phyloP scores from a whole-genome alignment of 2,797 vertebrate species.

The Triplophysa yarkandensis region DNA sequence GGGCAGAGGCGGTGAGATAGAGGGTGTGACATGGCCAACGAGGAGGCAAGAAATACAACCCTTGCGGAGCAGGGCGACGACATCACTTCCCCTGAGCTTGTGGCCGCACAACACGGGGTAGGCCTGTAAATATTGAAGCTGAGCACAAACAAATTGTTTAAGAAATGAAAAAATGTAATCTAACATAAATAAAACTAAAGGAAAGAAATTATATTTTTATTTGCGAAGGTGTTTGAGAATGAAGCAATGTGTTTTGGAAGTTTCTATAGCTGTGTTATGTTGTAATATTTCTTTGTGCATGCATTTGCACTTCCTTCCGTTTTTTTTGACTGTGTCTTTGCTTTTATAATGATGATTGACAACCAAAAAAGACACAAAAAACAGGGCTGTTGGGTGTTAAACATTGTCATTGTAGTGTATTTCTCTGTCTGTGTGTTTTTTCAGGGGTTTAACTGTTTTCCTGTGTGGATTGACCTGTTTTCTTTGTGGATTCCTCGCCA shows the following conservation, averaged over 20 bases:
- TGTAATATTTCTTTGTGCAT: neutral
- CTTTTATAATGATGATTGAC: neutral
- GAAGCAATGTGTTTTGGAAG: neutral
- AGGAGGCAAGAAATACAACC: conserved; percentile 43
- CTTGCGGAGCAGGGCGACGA: conserved; percentile 37
- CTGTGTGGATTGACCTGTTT: conserved; percentile 5
- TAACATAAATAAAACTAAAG: neutral
- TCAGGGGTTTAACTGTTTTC: conserved; percentile 4
- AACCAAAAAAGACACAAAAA: no score
- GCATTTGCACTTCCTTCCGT: conserved; percentile 3
- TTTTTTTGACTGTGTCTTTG: neutral
- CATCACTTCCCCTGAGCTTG: conserved; percentile 31
- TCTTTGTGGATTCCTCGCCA: conserved; percentile 17
- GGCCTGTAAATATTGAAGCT: neutral
- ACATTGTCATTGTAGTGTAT: neutral
- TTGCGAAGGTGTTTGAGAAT: neutral
- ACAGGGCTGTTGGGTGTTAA: no score
- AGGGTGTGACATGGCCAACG: conserved; percentile 45
- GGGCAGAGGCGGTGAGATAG: conserved; percentile 3
- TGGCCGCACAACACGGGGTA: conserved; percentile 23
- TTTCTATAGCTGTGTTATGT: neutral
- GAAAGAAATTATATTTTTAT: neutral
- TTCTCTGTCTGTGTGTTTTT: neutral
- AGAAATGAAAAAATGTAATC: neutral
- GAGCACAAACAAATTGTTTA: neutral